A percentile compares a stretch with the other conserved stretches of the same genome.
These are phyloP conservation scores for Carettochelys insculpta DNA, from an alignment of 2,113 vertebrate species.

Conservation along the genomic window DNA sequence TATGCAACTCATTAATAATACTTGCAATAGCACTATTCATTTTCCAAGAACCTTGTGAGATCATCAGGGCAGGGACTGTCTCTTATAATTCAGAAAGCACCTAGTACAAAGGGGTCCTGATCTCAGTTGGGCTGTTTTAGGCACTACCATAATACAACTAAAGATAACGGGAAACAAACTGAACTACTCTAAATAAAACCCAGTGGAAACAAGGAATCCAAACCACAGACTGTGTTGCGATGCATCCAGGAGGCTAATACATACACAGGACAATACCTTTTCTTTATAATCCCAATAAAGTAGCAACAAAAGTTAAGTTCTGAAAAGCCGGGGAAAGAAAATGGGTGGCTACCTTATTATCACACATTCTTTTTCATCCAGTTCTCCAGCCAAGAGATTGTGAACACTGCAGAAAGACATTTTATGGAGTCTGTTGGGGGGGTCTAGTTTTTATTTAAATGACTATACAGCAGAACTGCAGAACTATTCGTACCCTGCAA, in stretches of 20 bases:
- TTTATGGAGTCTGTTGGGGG: constrained; percentile 3
- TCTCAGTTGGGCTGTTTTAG: not conserved
- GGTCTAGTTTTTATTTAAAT: constrained; percentile 13
- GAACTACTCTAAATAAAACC: not conserved
- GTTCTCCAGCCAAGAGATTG: not conserved
- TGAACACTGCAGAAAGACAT: not conserved
- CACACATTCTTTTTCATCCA: not conserved
- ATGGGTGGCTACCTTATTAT: not conserved
- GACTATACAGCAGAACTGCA: constrained; percentile 29
- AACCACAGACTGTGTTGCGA: not conserved
- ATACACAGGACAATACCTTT: not conserved
- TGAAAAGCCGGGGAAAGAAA: not conserved
- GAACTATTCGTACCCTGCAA: not conserved
- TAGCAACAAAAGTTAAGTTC: not conserved
- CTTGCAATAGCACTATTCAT: not conserved
- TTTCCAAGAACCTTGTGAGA: not conserved
- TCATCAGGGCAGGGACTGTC: not conserved
- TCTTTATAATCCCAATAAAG: not conserved
- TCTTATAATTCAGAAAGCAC: not conserved
- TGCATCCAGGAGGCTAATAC: not conserved
- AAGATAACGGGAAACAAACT: not conserved
- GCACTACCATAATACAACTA: not conserved
- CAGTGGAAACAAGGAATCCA: not conserved
- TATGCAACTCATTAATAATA: not conserved
- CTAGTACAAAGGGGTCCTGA: not conserved